Evolutionary conservation across 2,797 vertebrate species (phyloP).

Genomic region (Australoheros facetus): DNA sequence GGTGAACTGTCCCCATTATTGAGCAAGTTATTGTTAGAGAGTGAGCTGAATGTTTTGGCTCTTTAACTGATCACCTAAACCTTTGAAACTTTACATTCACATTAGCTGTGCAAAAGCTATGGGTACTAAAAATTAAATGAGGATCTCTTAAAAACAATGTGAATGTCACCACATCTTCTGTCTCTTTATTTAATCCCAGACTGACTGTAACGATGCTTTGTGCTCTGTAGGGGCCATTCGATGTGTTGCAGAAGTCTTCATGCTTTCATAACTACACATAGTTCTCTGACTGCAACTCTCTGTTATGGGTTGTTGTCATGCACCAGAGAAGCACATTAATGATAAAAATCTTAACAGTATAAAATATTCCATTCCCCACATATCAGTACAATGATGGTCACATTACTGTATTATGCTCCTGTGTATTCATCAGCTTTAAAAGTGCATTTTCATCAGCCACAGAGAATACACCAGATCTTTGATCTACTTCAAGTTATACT

Average conservation of each 20-base stretch:
- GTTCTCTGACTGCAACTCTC: neutral
- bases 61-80: fast-evolving
- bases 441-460: neutral
- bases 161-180: neutral
- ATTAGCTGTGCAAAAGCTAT: too few relatives aligned
- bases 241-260: neutral
- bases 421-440: neutral
- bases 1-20: neutral
- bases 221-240: neutral
- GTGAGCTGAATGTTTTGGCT: neutral
- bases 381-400: neutral
- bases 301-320: neutral
- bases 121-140: too few relatives aligned
- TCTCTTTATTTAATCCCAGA: neutral
- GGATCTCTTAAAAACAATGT: too few relatives aligned
- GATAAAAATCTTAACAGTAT: neutral
- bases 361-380: neutral
- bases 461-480: neutral
- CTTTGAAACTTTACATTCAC: neutral
- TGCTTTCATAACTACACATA: neutral
- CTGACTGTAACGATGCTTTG: neutral
- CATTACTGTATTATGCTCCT: neutral
- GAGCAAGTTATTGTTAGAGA: neutral
- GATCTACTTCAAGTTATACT: constrained; percentile 24
- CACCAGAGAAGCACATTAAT: neutral